These are phyloP conservation scores for Octonoba sinensis DNA, from an alignment of 2,888 invertebrate species.

Conservation along the genomic window DNA sequence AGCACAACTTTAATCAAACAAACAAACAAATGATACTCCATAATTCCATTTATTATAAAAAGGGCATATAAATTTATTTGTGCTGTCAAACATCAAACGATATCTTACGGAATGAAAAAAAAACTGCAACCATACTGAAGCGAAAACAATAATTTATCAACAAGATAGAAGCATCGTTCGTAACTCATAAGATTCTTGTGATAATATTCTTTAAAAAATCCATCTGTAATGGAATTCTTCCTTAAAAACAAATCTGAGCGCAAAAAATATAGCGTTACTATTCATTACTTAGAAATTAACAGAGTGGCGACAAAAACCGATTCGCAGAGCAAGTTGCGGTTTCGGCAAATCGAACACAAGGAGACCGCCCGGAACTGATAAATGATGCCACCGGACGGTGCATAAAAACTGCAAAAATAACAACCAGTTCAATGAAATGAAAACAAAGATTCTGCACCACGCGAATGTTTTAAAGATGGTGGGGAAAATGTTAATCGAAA, in stretches of 20 bases:
- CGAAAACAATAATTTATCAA: too few relatives aligned
- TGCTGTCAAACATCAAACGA: too few relatives aligned
- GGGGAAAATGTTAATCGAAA: conserved; percentile 42
- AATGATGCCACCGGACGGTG: conserved; percentile 46
- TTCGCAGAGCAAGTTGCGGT: conserved; percentile 52
- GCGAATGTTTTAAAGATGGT: conserved; percentile 19
- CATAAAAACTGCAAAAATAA: conserved; percentile 36
- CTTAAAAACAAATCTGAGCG: background rate
- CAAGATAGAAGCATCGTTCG: too few relatives aligned
- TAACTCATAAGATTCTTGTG: too few relatives aligned
- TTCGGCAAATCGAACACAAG: conserved; percentile 47
- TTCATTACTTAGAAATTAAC: conserved; percentile 59
- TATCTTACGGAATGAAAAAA: too few relatives aligned
- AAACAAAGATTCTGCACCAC: conserved; percentile 38
- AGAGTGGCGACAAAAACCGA: conserved; percentile 30
- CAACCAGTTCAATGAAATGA: conserved; percentile 55
- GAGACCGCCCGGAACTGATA: conserved; percentile 42
- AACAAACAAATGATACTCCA: too few relatives aligned
- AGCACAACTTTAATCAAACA: too few relatives aligned
- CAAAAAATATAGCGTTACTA: conserved; percentile 44
- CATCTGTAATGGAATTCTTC: background rate
- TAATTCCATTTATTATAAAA: too few relatives aligned
- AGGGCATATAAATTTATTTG: too few relatives aligned
- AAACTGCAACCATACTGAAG: too few relatives aligned
- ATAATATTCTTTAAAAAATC: conserved; percentile 3